These are phyloP conservation scores for Lasioglossum calceatum DNA, from an alignment of 2,888 invertebrate species.

Conservation along the genomic window DNA sequence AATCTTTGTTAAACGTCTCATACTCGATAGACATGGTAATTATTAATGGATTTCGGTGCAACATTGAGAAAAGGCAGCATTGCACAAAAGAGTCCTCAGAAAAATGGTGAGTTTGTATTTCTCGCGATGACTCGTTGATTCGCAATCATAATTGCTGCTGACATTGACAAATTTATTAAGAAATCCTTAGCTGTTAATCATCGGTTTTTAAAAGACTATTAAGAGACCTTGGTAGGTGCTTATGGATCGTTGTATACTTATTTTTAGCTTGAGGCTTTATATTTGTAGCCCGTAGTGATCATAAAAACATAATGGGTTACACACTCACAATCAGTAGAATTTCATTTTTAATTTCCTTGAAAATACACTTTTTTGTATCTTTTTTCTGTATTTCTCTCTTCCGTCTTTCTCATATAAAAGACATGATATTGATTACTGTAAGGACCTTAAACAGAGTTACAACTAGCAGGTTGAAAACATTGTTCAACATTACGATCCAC, in stretches of 20 bases:
- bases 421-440: not conserved
- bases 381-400: not conserved
- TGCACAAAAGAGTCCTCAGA: not conserved
- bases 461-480: not conserved
- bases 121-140: not conserved
- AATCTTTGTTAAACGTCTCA: not conserved
- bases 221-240: not conserved
- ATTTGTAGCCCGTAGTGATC: not conserved
- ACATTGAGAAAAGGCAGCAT: not conserved
- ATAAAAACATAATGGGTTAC: not conserved
- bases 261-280: not conserved
- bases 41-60: not conserved
- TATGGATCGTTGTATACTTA: not conserved
- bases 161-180: conserved; percentile 14
- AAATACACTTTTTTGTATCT: not conserved
- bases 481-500: not conserved
- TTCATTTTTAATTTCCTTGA: not conserved
- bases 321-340: not conserved
- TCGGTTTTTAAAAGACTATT: not conserved
- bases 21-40: not conserved
- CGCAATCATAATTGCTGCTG: not conserved
- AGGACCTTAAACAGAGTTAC: not conserved
- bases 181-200: conserved; percentile 4
- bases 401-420: not conserved
- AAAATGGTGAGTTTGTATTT: not conserved